Evolutionary conservation across 2,888 invertebrate genomes (phyloP).

Genomic region (Xiphydria camelus): DNA sequence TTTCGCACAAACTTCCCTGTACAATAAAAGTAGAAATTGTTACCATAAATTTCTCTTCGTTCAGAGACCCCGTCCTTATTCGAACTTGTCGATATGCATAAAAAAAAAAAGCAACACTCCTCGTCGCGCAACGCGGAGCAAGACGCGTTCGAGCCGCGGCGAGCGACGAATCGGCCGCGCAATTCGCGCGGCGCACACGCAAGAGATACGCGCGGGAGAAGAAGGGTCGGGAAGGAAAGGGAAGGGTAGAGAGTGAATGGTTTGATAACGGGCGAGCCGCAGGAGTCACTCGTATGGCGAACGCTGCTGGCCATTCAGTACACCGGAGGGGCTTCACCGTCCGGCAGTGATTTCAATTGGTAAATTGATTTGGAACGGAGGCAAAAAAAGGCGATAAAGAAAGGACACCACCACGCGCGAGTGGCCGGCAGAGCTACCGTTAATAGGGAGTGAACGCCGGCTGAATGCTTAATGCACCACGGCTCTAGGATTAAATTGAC

Average conservation of each 20-base stretch:
- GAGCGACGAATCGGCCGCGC: no score
- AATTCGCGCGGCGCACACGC: no score
- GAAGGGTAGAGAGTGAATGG: conserved; percentile 30
- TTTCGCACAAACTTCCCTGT: no score
- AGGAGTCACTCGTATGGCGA: conserved; percentile 7
- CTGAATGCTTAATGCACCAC: conserved; percentile 56
- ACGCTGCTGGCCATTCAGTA: conserved; percentile 10
- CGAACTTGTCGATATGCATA: no score
- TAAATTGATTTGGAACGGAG: conserved; percentile 49
- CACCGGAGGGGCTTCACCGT: conserved; percentile 8
- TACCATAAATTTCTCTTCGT: no score
- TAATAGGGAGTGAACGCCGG: conserved; percentile 56
- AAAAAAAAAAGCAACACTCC: no score
- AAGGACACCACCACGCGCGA: conserved; percentile 19
- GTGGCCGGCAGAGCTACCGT: conserved; percentile 33
- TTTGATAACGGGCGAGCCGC: conserved; percentile 31
- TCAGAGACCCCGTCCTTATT: no score
- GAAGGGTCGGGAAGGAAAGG: no score
- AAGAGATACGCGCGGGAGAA: no score
- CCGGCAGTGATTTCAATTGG: conserved; percentile 55
- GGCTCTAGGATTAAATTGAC: conserved; percentile 57
- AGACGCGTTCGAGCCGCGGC: no score
- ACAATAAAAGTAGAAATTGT: no score
- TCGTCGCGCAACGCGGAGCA: no score
- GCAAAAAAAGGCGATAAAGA: conserved; percentile 24